Conservation (phyloP, 2,113 vertebrate genomes). For the Notothenia rossii region DNA sequence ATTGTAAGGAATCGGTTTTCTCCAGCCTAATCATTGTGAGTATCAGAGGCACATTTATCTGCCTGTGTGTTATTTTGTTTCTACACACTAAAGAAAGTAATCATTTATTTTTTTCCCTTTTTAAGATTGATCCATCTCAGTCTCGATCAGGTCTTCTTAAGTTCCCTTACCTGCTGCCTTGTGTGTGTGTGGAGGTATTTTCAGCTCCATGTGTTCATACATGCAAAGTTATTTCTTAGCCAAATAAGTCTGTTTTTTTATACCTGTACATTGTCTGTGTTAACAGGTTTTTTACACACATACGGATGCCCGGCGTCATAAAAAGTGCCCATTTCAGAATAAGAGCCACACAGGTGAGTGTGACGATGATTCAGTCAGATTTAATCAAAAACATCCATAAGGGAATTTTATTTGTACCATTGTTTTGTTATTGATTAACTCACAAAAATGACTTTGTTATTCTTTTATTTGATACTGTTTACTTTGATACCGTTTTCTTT, state of each 20-base stretch:
- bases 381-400: neutral
- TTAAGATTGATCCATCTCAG: slow-evolving; percentile 65
- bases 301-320: slow-evolving; percentile 78
- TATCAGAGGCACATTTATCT: neutral
- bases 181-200: slow-evolving; percentile 82
- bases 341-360: slow-evolving; percentile 83
- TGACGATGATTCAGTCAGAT: neutral
- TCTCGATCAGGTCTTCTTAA: slow-evolving; percentile 67
- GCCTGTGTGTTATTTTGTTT: neutral
- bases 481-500: neutral
- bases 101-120: neutral
- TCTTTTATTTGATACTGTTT: neutral
- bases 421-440: neutral
- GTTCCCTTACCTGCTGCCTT: slow-evolving; percentile 76
- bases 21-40: slow-evolving; percentile 21
- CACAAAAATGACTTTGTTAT: neutral
- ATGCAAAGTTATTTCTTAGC: neutral
- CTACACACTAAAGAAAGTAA: neutral
- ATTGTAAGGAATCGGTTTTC: fast-evolving
- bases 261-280: slow-evolving; percentile 18
- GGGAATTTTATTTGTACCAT: neutral
- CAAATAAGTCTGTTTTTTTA: neutral
- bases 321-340: slow-evolving; percentile 84
- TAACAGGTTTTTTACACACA: slow-evolving; percentile 72
- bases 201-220: neutral